phyloP scores from a whole-genome alignment of 2,888 invertebrate species.

The Catocala fraxini region DNA sequence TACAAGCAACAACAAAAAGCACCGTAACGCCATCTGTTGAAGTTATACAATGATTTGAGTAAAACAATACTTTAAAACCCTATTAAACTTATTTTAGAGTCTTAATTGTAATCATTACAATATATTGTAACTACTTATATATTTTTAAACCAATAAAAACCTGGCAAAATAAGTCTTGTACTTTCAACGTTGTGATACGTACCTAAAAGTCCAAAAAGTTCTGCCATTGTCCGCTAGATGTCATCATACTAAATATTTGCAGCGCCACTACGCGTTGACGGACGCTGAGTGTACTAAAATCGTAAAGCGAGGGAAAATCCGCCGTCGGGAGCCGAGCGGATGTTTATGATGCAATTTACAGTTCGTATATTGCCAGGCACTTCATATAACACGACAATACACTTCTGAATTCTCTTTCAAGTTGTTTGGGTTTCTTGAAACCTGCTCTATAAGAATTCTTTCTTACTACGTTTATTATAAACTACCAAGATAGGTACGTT shows the following conservation, averaged over 20 bases:
- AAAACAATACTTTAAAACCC: neutral
- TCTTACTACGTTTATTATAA: conserved; percentile 25
- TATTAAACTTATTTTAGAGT: neutral
- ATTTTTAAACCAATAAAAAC: conserved; percentile 1
- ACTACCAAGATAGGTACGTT: conserved; percentile 8
- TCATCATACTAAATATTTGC: conserved; percentile 54
- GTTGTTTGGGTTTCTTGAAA: conserved; percentile 59
- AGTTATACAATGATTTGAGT: neutral
- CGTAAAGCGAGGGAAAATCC: conserved; percentile 57
- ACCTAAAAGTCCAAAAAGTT: conserved; percentile 60
- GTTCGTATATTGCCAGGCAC: conserved; percentile 80
- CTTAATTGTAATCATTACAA: neutral
- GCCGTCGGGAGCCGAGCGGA: conserved; percentile 63
- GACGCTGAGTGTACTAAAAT: conserved; percentile 54
- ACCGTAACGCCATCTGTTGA: conserved; percentile 35
- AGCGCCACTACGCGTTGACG: conserved; percentile 54
- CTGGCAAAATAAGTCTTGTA: neutral
- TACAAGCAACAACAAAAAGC: neutral
- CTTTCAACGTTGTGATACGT: neutral
- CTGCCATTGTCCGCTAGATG: conserved; percentile 66
- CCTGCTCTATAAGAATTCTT: conserved; percentile 43
- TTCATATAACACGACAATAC: conserved; percentile 79
- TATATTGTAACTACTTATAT: neutral
- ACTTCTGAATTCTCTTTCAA: conserved; percentile 68
- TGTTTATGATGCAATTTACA: conserved; percentile 84